These are phyloP conservation scores for Liolophura sinensis DNA, from an alignment of 1,140 invertebrate species.

Conservation along the genomic window DNA sequence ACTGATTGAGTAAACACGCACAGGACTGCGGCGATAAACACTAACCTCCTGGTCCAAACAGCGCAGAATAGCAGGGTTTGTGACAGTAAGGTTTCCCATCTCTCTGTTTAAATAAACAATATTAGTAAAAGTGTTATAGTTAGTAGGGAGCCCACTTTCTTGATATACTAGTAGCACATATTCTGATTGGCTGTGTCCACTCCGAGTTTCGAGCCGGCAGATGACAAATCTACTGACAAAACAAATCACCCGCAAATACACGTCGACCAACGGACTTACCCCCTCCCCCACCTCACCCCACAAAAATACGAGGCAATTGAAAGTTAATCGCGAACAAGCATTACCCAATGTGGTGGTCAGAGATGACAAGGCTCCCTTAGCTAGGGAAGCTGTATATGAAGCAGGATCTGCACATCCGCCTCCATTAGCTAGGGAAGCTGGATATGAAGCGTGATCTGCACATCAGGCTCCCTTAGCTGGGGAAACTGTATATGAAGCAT, in stretches of 20 bases:
- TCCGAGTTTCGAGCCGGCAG: background rate
- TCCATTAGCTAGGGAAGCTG: no score
- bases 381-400: no score
- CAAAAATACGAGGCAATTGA: no score
- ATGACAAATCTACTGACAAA: background rate
- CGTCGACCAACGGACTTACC: background rate
- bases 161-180: background rate
- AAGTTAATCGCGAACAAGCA: no score
- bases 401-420: no score
- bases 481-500: no score
- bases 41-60: constrained; percentile 79
- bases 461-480: no score
- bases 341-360: no score
- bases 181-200: no score
- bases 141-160: constrained; percentile 3
- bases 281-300: background rate
- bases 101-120: constrained; percentile 63
- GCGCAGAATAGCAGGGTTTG: constrained; percentile 85
- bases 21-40: background rate
- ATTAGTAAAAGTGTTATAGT: constrained; percentile 16
- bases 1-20: constrained; percentile 2
- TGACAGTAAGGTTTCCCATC: constrained; percentile 90
- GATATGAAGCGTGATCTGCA: no score
- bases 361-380: no score
- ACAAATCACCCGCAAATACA: background rate